Conservation (phyloP, 1,140 invertebrate genomes). For the Daktulosphaira vitifoliae region DNA sequence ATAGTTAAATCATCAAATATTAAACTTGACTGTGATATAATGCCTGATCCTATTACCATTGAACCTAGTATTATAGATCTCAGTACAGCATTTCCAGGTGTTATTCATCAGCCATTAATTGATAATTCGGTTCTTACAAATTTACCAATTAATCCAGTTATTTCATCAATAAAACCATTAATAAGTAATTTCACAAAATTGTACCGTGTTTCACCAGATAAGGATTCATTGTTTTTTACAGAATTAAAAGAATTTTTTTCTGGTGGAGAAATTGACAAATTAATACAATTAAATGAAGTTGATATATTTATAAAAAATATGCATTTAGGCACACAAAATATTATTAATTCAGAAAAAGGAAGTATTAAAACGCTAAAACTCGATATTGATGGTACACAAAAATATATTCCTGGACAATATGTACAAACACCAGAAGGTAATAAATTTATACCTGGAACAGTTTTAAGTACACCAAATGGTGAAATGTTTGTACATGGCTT, state of each 20-base stretch:
- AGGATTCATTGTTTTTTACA: background rate
- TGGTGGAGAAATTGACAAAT: constrained; percentile 45
- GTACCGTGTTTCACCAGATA: background rate
- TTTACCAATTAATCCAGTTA: constrained; percentile 54
- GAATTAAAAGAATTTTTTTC: constrained; percentile 44
- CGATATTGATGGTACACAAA: constrained; percentile 53
- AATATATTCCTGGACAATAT: constrained; percentile 43
- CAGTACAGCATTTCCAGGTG: constrained; percentile 40
- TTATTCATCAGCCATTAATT: constrained; percentile 41
- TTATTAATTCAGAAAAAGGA: constrained; percentile 47
- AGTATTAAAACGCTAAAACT: constrained; percentile 56
- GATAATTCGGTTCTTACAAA: constrained; percentile 49
- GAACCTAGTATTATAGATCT: constrained; percentile 47
- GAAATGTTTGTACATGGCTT: constrained; percentile 53
- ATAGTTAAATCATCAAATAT: background rate
- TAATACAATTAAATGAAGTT: constrained; percentile 57
- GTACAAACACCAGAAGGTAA: constrained; percentile 42
- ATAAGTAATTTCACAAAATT: constrained; percentile 41
- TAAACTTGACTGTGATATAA: constrained; percentile 42
- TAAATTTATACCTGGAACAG: constrained; percentile 49
- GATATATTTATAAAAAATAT: constrained; percentile 54
- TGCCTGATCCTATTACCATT: constrained; percentile 48
- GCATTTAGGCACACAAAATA: constrained; percentile 46
- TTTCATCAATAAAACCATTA: constrained; percentile 52
- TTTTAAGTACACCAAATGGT: constrained; percentile 52